These are phyloP conservation scores for Pseudomyrmex concolor DNA, from an alignment of 1,140 invertebrate genomes.

Conservation along the genomic window DNA sequence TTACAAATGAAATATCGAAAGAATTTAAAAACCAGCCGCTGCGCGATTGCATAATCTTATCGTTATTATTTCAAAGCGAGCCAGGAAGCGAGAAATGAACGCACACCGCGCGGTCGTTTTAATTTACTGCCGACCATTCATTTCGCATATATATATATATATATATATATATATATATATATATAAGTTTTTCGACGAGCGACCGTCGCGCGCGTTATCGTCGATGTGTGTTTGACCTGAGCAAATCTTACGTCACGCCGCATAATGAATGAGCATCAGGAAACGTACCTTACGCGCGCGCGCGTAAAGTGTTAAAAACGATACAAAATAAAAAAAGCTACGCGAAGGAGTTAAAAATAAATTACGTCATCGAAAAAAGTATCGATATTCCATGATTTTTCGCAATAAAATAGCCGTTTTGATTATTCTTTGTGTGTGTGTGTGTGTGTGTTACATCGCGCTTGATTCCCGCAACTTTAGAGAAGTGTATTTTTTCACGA, in stretches of 20 bases:
- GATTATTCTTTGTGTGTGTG: too few species aligned
- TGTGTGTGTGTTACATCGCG: too few species aligned
- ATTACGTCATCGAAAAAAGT: background rate
- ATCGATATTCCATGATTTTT: background rate
- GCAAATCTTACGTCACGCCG: background rate
- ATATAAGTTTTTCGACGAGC: conserved; percentile 33
- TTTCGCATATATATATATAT: conserved; percentile 51
- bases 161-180: conserved; percentile 56
- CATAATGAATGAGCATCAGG: conserved; percentile 11
- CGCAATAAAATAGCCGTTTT: background rate
- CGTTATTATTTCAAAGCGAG: background rate
- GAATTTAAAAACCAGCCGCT: conserved; percentile 11
- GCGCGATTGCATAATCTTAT: conserved; percentile 8
- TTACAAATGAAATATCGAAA: conserved; percentile 13
- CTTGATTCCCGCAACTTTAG: too few species aligned
- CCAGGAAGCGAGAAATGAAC: background rate
- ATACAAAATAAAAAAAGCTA: background rate
- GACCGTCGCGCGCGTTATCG: background rate
- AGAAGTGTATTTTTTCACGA: too few species aligned
- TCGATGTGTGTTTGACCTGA: background rate
- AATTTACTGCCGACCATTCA: conserved; percentile 30
- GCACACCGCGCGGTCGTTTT: background rate
- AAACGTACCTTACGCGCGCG: too few species aligned
- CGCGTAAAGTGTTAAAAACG: background rate
- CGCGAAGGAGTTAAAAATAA: background rate